Evolutionary conservation across 2,888 invertebrate genomes (phyloP), one percentile per base, ranked within the genome.

Genomic region (Drosophila nr. fundita): DNA sequence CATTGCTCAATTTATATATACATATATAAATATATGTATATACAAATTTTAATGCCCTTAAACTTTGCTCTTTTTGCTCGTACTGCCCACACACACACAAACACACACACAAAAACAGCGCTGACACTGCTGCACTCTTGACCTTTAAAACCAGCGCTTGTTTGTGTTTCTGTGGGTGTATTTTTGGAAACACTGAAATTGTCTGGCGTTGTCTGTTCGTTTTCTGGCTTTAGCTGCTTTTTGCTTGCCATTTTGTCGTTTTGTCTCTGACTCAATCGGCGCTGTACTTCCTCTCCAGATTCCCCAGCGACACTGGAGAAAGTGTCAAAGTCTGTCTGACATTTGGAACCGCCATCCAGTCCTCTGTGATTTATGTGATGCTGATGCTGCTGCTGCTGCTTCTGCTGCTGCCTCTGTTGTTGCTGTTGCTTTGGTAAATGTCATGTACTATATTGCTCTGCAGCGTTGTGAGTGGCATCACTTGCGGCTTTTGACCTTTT

Each of bases 51-150:
- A 83, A 87, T 89, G 89, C 81, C 79, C 87, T 90, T 87, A 90
- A 87, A 87, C 86, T 87, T 89, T 87, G 86, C 90, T 87, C 88
- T 87, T 87, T 87, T 89, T 73, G 55, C 55, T 67, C 40, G 15
- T 40, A 60, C 69, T 60, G 52, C 71, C 60, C 78, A 66, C 87
- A 68, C 76, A 68, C 83, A 68, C 73, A 68, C 78, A 66, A 83
- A 68, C 76, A 68, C 83, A 68, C 73, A 68, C 54, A 45, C 29
- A 38, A 8, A 55, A 6, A n/a, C 36, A 55, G 49, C 58, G 29
- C 67, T 49, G 40, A 29, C 54, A 61, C 72, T 68, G 73, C 78
- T 83, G 89, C 89, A 90, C 87, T 90, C 87, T 87, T 87, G 90
- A 90, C 87, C 90, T 87, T 87, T 87, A 83, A 90, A 81, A 69